Conservation (phyloP, 2,113 vertebrate species). For the Triplophysa tibetana region DNA sequence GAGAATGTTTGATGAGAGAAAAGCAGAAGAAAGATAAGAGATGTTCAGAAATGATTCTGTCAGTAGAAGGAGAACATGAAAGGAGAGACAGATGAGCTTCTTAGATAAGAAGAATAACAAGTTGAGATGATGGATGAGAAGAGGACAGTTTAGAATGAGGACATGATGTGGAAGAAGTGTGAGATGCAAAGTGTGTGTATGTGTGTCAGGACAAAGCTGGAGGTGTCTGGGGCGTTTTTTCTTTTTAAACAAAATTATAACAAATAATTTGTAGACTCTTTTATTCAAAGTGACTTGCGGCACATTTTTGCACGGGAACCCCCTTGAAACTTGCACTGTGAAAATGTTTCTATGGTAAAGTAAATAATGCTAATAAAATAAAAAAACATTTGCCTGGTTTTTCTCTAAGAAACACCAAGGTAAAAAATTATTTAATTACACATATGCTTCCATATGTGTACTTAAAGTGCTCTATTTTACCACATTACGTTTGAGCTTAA, state of each 20-base stretch:
- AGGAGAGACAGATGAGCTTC: constrained; percentile 7
- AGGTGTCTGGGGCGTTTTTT: background rate
- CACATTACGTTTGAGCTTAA: too few relatives aligned
- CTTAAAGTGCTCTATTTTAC: too few relatives aligned
- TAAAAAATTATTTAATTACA: too few relatives aligned
- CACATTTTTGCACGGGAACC: too few relatives aligned
- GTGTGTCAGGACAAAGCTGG: background rate
- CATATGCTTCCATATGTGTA: too few relatives aligned
- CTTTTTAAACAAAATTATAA: background rate
- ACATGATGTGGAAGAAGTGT: background rate
- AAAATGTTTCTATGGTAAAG: too few relatives aligned
- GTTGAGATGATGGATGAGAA: constrained; percentile 8
- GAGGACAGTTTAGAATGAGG: constrained; percentile 9
- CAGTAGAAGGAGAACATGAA: constrained; percentile 20
- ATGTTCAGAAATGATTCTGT: constrained; percentile 27
- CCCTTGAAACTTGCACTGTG: too few relatives aligned
- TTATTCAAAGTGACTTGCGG: too few relatives aligned
- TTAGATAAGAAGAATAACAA: constrained; percentile 17
- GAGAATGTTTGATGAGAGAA: constrained; percentile 15
- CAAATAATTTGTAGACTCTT: too few relatives aligned
- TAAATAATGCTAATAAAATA: too few relatives aligned
- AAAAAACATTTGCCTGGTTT: too few relatives aligned
- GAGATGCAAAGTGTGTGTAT: constrained; percentile 5
- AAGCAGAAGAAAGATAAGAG: constrained; percentile 12
- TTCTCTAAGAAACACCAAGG: too few relatives aligned